These are phyloP conservation scores for Pomacea canaliculata DNA, from an alignment of 2,888 invertebrate genomes.

Conservation along the genomic window DNA sequence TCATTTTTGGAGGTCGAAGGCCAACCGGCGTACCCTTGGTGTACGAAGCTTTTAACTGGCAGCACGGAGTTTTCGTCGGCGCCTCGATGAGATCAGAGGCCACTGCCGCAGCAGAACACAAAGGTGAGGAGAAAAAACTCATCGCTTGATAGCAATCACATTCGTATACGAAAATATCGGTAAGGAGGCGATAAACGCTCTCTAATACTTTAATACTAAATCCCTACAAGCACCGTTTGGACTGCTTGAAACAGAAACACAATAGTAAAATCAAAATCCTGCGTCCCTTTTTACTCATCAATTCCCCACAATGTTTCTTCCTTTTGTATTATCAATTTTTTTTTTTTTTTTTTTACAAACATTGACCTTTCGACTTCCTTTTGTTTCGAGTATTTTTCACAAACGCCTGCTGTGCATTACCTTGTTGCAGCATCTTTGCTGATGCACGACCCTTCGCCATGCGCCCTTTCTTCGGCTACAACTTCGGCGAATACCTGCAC, in stretches of 20 bases:
- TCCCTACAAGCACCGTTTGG: too few species aligned
- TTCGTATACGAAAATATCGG: neutral
- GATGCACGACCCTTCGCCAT: conserved; percentile 99
- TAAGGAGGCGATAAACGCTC: neutral
- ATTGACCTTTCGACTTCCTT: neutral
- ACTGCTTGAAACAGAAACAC: too few species aligned
- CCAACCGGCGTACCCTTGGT: conserved; percentile 93
- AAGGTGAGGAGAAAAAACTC: conserved; percentile 54
- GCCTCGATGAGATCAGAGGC: conserved; percentile 94
- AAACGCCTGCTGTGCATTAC: too few species aligned
- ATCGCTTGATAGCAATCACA: neutral
- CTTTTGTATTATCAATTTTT: neutral
- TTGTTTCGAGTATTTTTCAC: neutral
- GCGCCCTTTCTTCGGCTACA: conserved; percentile 99
- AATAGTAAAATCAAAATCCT: too few species aligned
- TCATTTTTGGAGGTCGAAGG: conserved; percentile 95
- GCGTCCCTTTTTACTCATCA: neutral
- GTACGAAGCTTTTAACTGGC: conserved; percentile 92
- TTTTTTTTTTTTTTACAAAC: too few species aligned
- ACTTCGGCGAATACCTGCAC: conserved; percentile 93
- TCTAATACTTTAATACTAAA: neutral
- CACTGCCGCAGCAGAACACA: conserved; percentile 97
- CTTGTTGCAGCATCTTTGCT: conserved; percentile 72
- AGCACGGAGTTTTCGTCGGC: conserved; percentile 96
- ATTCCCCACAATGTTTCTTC: neutral